Evolutionary conservation across 2,797 vertebrate genomes (phyloP).

Genomic region (Notolabrus celidotus): DNA sequence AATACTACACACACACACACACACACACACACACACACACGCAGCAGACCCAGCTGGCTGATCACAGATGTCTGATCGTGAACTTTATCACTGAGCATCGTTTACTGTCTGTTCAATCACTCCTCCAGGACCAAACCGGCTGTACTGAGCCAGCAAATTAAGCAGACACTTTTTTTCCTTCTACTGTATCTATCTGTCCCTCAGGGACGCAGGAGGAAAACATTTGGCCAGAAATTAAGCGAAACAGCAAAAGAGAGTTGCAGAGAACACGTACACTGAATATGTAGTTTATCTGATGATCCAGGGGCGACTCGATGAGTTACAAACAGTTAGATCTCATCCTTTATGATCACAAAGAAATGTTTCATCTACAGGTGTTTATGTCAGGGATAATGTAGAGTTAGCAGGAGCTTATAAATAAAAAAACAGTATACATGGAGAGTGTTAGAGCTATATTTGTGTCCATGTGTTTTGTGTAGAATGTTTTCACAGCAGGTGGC

Average conservation of each 20-base stretch:
- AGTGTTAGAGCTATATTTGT: no score
- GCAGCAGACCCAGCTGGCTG: conserved; percentile 58
- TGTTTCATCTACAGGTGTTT: no score
- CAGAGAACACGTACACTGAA: background rate
- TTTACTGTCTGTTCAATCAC: conserved; percentile 61
- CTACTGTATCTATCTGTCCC: background rate
- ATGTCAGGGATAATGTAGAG: no score
- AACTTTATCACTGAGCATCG: conserved; percentile 68
- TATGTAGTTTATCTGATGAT: no score
- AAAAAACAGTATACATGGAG: no score
- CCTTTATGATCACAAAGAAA: no score
- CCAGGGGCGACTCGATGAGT: no score
- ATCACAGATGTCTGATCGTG: conserved; percentile 77
- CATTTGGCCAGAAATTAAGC: background rate
- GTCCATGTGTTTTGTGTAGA: no score
- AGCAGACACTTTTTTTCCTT: background rate
- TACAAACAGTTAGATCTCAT: no score
- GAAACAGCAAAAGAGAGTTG: background rate
- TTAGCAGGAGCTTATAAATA: no score
- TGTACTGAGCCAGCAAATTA: conserved; percentile 39
- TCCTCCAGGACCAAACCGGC: conserved; percentile 51
- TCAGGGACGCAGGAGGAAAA: background rate
- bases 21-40: conserved; percentile 17
- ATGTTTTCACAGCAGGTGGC: no score
- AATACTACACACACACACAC: background rate